These are phyloP conservation scores for Garra rufa DNA, from an alignment of 2,113 vertebrate genomes.

Conservation along the genomic window DNA sequence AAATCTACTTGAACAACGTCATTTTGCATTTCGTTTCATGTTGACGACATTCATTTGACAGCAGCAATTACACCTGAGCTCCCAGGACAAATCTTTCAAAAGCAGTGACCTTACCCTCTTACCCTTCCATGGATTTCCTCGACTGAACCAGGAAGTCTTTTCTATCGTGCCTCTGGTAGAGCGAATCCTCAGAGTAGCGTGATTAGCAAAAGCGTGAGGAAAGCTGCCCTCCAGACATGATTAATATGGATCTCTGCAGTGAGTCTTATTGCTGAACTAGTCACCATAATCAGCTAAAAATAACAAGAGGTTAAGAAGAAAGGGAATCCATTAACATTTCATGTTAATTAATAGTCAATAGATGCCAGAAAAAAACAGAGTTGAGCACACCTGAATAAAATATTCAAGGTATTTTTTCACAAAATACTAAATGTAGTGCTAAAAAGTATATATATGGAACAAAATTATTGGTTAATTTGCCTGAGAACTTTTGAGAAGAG, in stretches of 20 bases:
- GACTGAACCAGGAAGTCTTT: neutral
- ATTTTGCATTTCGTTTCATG: neutral
- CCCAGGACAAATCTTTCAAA: constrained; percentile 21
- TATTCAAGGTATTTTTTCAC: neutral
- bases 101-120: constrained; percentile 51
- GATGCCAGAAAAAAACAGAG: constrained; percentile 59
- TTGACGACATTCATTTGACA: neutral
- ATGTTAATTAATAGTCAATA: constrained; percentile 37
- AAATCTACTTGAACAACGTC: neutral
- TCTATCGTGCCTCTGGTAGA: neutral
- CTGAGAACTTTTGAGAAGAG: neutral
- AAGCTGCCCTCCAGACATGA: constrained; percentile 73
- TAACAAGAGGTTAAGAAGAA: neutral
- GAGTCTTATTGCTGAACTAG: constrained; percentile 70
- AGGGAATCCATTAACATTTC: neutral
- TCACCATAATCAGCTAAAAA: constrained; percentile 70
- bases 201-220: constrained; percentile 47
- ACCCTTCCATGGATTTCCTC: constrained; percentile 40
- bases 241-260: constrained; percentile 69
- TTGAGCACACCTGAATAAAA: constrained; percentile 48
- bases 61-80: neutral
- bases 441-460: neutral
- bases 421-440: neutral
- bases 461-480: neutral
- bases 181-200: neutral